Conservation (phyloP, 1,140 invertebrate species). For the Colletes gigas region DNA sequence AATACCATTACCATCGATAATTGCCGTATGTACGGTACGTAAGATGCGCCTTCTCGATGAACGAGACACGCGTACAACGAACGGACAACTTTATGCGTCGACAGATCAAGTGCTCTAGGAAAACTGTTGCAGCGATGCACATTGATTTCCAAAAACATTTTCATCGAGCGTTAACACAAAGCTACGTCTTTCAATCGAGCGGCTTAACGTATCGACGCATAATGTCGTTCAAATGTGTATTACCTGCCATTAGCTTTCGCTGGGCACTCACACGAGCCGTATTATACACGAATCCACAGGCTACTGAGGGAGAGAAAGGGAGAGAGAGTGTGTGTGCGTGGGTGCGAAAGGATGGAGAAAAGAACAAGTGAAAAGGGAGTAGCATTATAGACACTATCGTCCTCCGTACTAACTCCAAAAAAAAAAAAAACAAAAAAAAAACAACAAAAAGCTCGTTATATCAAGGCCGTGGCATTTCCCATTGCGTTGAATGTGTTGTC, state of each 20-base stretch:
- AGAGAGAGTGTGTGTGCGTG: background rate
- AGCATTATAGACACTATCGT: conserved; percentile 23
- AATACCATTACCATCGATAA: conserved; percentile 2
- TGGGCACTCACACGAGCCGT: conserved; percentile 61
- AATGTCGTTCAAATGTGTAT: conserved; percentile 54
- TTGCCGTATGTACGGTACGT: conserved; percentile 43
- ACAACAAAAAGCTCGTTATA: conserved; percentile 15
- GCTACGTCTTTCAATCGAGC: background rate
- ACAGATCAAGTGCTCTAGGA: background rate
- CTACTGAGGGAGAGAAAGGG: conserved; percentile 12
- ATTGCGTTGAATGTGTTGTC: conserved; percentile 72
- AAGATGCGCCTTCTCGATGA: conserved; percentile 51
- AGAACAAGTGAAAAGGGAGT: conserved; percentile 15
- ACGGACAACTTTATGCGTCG: conserved; percentile 18
- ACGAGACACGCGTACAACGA: conserved; percentile 51
- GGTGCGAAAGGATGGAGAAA: background rate
- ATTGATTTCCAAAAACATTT: no score
- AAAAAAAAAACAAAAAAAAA: conserved; percentile 9
- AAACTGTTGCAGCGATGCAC: background rate
- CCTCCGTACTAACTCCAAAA: conserved; percentile 39
- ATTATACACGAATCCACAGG: conserved; percentile 39
- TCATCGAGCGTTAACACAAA: background rate
- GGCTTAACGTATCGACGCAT: conserved; percentile 5
- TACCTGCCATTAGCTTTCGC: conserved; percentile 74
- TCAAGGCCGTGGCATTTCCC: conserved; percentile 49